Conservation (phyloP, 2,888 invertebrate species). For the Drosophila mimica region DNA sequence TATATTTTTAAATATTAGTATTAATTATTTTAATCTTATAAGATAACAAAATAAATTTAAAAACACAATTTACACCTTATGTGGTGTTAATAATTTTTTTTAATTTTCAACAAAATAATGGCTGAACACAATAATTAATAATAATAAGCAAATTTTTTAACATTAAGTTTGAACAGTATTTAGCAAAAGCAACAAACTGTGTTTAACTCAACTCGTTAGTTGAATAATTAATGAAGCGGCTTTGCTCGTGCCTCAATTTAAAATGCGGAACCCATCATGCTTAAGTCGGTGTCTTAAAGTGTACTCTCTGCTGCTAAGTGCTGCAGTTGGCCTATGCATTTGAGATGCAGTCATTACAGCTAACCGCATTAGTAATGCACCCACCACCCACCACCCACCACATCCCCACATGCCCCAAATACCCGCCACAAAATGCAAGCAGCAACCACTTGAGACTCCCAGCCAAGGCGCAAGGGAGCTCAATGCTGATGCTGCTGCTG, state of each 20-base stretch:
- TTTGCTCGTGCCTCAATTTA: neutral
- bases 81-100: no score
- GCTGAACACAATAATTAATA: no score
- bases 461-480: slow-evolving; percentile 32
- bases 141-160: no score
- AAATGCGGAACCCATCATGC: slow-evolving; percentile 27
- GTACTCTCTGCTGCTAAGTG: slow-evolving; percentile 44
- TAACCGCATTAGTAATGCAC: slow-evolving; percentile 56
- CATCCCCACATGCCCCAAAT: neutral
- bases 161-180: neutral
- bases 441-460: slow-evolving; percentile 60
- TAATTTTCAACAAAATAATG: no score
- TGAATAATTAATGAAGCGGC: neutral
- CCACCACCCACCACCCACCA: neutral
- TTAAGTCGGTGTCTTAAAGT: slow-evolving; percentile 13
- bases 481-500: slow-evolving; percentile 3
- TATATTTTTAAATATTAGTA: no score
- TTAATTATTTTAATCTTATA: no score
- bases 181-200: neutral
- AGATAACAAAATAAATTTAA: no score
- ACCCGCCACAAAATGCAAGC: slow-evolving; percentile 40
- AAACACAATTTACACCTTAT: no score
- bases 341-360: slow-evolving; percentile 59
- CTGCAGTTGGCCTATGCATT: slow-evolving; percentile 58
- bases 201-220: neutral